Evolutionary conservation across 2,797 vertebrate species (phyloP).

Genomic region (Vipera ursinii): DNA sequence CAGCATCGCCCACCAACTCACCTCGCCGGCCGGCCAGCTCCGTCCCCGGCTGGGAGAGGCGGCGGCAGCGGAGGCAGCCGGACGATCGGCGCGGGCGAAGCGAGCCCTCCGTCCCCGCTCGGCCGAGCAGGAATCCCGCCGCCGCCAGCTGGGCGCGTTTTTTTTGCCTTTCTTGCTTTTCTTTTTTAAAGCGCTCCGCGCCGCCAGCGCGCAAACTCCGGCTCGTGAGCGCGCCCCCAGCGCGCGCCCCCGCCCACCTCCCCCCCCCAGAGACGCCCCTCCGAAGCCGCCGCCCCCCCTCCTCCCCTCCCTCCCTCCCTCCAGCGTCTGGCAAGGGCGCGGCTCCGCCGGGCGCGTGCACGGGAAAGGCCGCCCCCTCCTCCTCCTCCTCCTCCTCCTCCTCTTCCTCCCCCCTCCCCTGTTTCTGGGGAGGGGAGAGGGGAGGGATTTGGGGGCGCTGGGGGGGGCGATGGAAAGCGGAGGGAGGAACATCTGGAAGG

Average conservation of each 20-base stretch:
- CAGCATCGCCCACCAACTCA: background rate
- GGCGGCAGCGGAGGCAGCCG: background rate
- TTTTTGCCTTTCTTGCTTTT: background rate
- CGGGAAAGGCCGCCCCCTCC: background rate
- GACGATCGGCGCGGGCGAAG: background rate
- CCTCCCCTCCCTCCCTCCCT: background rate
- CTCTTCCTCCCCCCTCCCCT: no score
- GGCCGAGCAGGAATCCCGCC: no score
- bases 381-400: no score
- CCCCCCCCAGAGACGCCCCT: background rate
- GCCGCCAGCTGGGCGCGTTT: background rate
- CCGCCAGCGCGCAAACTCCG: background rate
- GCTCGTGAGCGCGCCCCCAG: background rate
- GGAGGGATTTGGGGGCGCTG: background rate
- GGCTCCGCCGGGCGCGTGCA: constrained; percentile 18
- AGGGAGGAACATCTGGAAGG: background rate
- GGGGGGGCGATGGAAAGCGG: background rate
- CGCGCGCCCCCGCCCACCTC: accelerated
- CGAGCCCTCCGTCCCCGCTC: no score
- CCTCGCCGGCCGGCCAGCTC: background rate
- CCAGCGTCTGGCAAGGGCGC: constrained; percentile 59
- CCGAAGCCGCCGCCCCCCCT: background rate
- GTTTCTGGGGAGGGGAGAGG: background rate
- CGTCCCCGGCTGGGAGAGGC: no score
- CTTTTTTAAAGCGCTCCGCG: background rate